phyloP scores from a whole-genome alignment of 2,113 vertebrate genomes.

The Procavia capensis region DNA sequence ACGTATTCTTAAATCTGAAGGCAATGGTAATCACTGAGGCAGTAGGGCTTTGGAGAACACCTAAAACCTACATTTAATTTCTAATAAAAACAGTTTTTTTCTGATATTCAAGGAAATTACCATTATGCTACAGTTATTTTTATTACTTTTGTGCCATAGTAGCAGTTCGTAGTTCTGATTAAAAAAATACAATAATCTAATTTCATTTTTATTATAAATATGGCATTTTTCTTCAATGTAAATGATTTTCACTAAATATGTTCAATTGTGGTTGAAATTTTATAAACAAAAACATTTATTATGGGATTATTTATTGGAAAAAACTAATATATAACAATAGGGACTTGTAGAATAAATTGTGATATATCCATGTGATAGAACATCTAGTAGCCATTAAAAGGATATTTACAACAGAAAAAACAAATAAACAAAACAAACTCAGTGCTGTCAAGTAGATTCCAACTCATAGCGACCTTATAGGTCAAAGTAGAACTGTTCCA shows the following conservation, averaged over 20 bases:
- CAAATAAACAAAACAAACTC: too few species aligned
- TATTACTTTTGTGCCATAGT: neutral
- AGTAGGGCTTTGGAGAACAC: neutral
- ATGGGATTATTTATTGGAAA: neutral
- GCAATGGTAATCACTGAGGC: neutral
- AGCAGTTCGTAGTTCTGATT: neutral
- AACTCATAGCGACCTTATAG: too few species aligned
- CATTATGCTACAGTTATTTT: neutral
- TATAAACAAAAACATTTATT: neutral
- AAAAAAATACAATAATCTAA: neutral
- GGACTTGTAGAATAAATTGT: neutral
- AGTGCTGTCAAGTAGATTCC: too few species aligned
- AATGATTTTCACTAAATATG: neutral
- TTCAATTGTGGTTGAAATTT: neutral
- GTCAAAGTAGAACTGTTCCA: too few species aligned
- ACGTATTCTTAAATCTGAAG: neutral
- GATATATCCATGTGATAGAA: neutral
- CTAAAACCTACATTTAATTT: neutral
- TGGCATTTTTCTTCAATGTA: neutral
- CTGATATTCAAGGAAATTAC: neutral
- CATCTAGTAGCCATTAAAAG: neutral
- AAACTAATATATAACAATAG: neutral
- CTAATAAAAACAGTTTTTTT: neutral
- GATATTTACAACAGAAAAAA: neutral
- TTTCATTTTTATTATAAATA: neutral